Evolutionary conservation across 2,797 vertebrate genomes (phyloP), one percentile per base, ranked within the genome.

Genomic region (Enteromius viviparus): DNA sequence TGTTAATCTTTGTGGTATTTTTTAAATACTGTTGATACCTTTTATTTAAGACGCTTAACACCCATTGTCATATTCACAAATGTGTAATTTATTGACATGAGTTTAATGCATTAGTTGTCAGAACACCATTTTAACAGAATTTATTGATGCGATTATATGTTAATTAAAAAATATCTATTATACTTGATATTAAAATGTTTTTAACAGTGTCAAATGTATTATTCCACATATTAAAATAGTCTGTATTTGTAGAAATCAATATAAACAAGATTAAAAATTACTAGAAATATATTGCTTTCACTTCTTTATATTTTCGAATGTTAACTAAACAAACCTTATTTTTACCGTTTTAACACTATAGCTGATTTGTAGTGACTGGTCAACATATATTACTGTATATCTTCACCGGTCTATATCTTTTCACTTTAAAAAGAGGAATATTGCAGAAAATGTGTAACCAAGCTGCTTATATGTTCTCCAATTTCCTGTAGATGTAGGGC

Each of bases 381-480:
- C n/a, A 53, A 64, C 32, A 79, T 75, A 42, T 17, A 64, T 34
- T 11, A 14, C 45, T 47, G 55, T 32, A 19, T 45, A 6, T 45
- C 29, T 1, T 74, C 47, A 76, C 68, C 64, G 19, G 19, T 11
- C 60, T 75, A 15, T 29, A 69, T 82, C 51, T 37, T 70, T 83
- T 76, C 55, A 77, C 32, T 81, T 75, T 75, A 12, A 85, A 82
- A 80, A 80, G 77, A 85, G 42, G n/a, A 80, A 88, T 77, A 86
- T 87, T 82, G 76, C 87, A 86, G 58, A 87, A 90, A 88, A 88
- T 87, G 85, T 87, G 88, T 88, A 88, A 86, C 89, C 89, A 90
- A 90, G 88, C 87, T 85, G 85, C 87, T 92, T 92, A 90, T 82
- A 83, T 53, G 77, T 91, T 89, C 85, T 77, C 79, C 88, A 89